Evolutionary conservation across 1,140 invertebrate genomes (phyloP).

Genomic region (Hyles euphorbiae): DNA sequence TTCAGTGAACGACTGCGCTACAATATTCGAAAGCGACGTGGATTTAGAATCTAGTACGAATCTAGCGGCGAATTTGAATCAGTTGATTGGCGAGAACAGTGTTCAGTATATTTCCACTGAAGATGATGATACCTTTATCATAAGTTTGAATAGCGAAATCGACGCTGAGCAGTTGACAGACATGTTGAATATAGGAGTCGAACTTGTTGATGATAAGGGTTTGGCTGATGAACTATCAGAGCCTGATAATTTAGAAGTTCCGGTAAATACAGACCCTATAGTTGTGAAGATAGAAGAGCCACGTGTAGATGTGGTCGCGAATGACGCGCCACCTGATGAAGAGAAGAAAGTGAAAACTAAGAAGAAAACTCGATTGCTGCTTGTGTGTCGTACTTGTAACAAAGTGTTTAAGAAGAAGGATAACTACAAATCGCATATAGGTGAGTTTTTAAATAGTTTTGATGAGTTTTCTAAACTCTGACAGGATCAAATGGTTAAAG

Average conservation of each 20-base stretch:
- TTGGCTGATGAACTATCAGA: conserved; percentile 13
- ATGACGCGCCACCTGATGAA: conserved; percentile 9
- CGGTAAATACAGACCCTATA: conserved; percentile 20
- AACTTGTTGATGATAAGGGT: conserved; percentile 22
- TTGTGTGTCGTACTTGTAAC: conserved; percentile 51
- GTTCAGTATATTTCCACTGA: conserved; percentile 70
- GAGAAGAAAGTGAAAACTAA: conserved; percentile 19
- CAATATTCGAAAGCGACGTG: conserved; percentile 67
- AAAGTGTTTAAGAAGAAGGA: conserved; percentile 64
- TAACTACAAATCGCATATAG: conserved; percentile 64
- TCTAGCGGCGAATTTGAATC: conserved; percentile 66
- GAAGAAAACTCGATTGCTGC: conserved; percentile 31
- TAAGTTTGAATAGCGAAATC: conserved; percentile 67
- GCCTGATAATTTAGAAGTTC: conserved; percentile 18
- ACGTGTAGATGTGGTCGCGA: conserved; percentile 2
- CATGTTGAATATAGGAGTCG: conserved; percentile 60
- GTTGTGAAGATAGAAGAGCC: conserved; percentile 29
- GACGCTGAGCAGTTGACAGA: conserved; percentile 62
- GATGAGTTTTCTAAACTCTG: background rate
- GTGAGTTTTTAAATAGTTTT: conserved; percentile 28
- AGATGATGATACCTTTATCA: conserved; percentile 69
- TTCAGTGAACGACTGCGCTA: conserved; percentile 56
- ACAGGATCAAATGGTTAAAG: background rate
- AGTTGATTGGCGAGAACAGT: conserved; percentile 64
- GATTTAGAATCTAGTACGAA: conserved; percentile 64